A percentile compares a stretch with the other conserved stretches of the same genome.
Conservation (phyloP, 1,140 invertebrate species). For the Drosophila arawakana region DNA sequence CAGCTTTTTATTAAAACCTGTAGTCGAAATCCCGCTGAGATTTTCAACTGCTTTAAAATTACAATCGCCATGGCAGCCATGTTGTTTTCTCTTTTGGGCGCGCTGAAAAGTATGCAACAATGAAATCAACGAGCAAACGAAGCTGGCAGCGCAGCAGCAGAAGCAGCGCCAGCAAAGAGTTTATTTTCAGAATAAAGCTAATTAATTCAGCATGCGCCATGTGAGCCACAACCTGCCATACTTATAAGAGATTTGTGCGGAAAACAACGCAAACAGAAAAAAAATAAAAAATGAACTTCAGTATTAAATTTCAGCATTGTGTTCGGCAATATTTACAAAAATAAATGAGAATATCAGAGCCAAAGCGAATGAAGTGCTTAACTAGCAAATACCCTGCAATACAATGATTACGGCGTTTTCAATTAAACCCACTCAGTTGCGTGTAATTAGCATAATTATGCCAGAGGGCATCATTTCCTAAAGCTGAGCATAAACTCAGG, state of each 20-base stretch:
- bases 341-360: not conserved
- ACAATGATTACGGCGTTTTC: not conserved
- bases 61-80: slow-evolving; percentile 11
- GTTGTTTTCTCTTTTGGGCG: too few relatives aligned
- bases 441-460: slow-evolving; percentile 7
- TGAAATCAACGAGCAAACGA: slow-evolving; percentile 47
- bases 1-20: slow-evolving; percentile 58
- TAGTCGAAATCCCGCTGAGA: slow-evolving; percentile 27
- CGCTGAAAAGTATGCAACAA: slow-evolving; percentile 24
- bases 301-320: slow-evolving; percentile 10
- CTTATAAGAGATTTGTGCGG: slow-evolving; percentile 14
- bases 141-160: slow-evolving; percentile 31
- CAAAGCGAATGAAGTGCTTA: not conserved
- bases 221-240: slow-evolving; percentile 23
- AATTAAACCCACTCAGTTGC: not conserved
- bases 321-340: slow-evolving; percentile 8
- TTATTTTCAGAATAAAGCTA: slow-evolving; percentile 64
- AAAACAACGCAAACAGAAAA: slow-evolving; percentile 4
- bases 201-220: slow-evolving; percentile 56
- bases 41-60: slow-evolving; percentile 59
- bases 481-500: not conserved
- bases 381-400: not conserved
- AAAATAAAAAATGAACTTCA: not conserved
- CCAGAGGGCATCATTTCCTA: not conserved
- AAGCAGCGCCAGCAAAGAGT: not conserved